Evolutionary conservation across 2,797 vertebrate genomes (phyloP), one percentile per base, ranked within the genome.

Genomic region (Epinephelus malabaricus): DNA sequence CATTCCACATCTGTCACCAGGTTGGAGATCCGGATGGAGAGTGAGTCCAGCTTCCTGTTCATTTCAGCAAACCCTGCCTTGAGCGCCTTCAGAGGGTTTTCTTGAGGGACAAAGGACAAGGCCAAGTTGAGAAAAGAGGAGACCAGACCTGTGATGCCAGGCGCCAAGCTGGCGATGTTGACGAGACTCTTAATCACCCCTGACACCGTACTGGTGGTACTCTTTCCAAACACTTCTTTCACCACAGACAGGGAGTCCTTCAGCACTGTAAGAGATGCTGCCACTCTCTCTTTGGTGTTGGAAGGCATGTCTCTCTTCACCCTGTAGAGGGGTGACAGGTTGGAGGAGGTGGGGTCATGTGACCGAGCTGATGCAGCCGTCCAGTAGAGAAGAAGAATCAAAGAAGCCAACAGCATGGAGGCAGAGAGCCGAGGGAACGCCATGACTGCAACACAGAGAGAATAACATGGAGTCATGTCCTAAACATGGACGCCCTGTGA

Each of bases 31-130:
- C 76, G 17, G 47, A 61, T n/a, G 55, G 73, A 76, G 18, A 81
- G 7, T 3, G 62, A 81, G 63, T 81, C 79, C 34, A 76, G 45
- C 40, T 81, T 81, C 50, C 53, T 70, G 73, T 81, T 66, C 9
- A 76, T n/a, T 43, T 81, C 66, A 8, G 18, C n/a, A 19, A 59
- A 59, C 9, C 56, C 56, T 13, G 3, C 4, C 55, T 19, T 34
- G 17, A 80, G 17, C 2, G 8, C 65, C 0, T 47, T 59, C 15
- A 18, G 23, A 47, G n/a, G 34, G 46, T 76, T 10, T 0, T 66
- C 18, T 40, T 70, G 66, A 27, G 78, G 40, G 38, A 30, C 60
- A 43, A 76, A 70, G 47, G 5, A 14, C 40, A 76, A 27, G 46
- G 12, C 14, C 54, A n/a, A 0, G 27, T 34, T 58, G 55, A 30